Percentiles rank a stretch among this genome's conserved stretches.
Conservation (phyloP, 1,140 invertebrate genomes). For the Microplitis demolitor region DNA sequence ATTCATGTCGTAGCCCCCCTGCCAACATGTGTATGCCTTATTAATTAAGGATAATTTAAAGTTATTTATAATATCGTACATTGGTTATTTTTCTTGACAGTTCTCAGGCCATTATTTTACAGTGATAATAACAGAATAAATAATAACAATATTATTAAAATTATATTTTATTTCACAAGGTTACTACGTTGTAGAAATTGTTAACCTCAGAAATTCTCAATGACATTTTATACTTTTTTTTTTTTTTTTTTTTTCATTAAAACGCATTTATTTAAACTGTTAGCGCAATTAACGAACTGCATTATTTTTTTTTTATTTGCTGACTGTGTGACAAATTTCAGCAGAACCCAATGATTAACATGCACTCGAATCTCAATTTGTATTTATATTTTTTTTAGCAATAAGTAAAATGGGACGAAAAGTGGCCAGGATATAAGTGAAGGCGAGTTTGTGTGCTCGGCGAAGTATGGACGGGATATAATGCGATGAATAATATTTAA, state of each 20-base stretch:
- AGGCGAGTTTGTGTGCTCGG: no score
- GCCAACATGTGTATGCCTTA: neutral
- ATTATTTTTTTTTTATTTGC: neutral
- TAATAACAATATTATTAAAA: neutral
- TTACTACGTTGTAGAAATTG: neutral
- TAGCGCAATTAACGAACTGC: neutral
- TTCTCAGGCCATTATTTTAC: neutral
- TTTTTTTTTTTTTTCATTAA: no score
- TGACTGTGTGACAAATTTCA: neutral
- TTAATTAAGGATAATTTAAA: conserved; percentile 1
- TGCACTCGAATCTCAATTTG: neutral
- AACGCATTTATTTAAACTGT: neutral
- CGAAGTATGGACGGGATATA: conserved; percentile 26
- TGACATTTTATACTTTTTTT: neutral
- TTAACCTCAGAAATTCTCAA: neutral
- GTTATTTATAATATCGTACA: neutral
- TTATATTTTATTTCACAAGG: neutral
- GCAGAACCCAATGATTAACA: neutral
- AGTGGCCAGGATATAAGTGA: no score
- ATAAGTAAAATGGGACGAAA: no score
- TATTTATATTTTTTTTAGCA: neutral
- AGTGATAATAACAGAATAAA: neutral
- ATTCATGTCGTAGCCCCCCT: neutral
- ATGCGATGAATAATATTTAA: conserved; percentile 54
- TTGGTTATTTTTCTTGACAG: neutral